Conservation (phyloP, 53 echinoderm and acorn worm species). For the Hippasteria phrygiana region DNA sequence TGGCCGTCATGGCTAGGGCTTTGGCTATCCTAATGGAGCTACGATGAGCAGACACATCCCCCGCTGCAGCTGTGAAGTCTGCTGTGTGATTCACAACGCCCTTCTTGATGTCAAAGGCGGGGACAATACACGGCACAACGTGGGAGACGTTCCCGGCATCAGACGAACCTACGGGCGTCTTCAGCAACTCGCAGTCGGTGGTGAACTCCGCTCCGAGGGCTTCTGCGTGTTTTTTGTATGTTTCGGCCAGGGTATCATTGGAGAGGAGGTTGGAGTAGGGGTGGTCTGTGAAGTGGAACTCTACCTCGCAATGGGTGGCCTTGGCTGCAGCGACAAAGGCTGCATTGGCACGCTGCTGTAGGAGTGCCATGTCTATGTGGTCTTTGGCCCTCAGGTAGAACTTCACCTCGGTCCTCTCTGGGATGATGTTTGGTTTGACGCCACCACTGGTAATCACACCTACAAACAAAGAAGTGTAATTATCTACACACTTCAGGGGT, state of each 20-base stretch:
- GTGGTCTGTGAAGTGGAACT: constrained; percentile 76
- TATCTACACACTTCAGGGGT: no score
- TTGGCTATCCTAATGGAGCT: constrained; percentile 70
- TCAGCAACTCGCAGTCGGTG: constrained; percentile 25
- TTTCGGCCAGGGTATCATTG: constrained; percentile 61
- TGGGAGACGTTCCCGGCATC: constrained; percentile 89
- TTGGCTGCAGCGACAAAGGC: constrained; percentile 85
- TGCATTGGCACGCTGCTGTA: constrained; percentile 81
- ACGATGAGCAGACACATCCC: constrained; percentile 71
- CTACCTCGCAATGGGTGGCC: constrained; percentile 84
- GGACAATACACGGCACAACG: constrained; percentile 78
- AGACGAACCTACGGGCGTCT: constrained; percentile 74
- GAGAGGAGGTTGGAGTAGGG: constrained; percentile 84
- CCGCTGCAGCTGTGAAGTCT: constrained; percentile 73
- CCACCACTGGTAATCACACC: constrained; percentile 85
- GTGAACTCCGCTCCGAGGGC: constrained; percentile 69
- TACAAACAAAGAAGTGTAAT: constrained; percentile 52
- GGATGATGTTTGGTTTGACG: constrained; percentile 87
- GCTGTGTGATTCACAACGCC: constrained; percentile 68
- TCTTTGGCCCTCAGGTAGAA: constrained; percentile 84
- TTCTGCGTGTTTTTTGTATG: constrained; percentile 76
- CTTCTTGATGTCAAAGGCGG: constrained; percentile 70
- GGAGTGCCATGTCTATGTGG: constrained; percentile 85
- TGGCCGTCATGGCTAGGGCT: constrained; percentile 72
- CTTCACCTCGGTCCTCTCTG: constrained; percentile 79